Evolutionary conservation across 2,888 invertebrate species (phyloP), one percentile per base, ranked within the genome.

Genomic region (Papilio demoleus): DNA sequence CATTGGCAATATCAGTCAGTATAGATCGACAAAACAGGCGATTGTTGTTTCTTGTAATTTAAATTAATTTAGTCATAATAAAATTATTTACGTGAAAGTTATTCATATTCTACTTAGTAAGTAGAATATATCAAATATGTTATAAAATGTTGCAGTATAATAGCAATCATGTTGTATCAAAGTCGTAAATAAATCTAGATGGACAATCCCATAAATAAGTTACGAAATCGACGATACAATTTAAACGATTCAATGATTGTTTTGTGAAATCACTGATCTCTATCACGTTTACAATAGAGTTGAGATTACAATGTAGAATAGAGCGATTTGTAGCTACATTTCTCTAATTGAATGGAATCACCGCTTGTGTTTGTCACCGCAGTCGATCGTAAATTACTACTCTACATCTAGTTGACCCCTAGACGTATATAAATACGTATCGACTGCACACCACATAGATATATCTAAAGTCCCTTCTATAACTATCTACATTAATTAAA

Each of bases 381-480:
- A 72, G 73, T 66, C 71, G 76, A 71, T 76, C 73, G 68, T 83
- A 81, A 84, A 82, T 83, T 80, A 80, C 67, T 70, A 66, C 67
- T 63, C 72, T 66, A 68, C 56, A 42, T 58, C 40, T 50, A 66
- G 34, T 58, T 68, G 68, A 70, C 34, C 68, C 38, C 24, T 56
- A 8, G 17, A 58, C 58, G 38, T 12, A 47, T 36, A 53, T 6
- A 42, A 34, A 42, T 47, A 14, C 36, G 24, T 58, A 24, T 56
- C 27, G 31, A 5, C 12, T 56, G 3, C 14, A 14, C 8, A 17
- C 17, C 17, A 8, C 5, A 42, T 17, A 17, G 42, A 42, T 42
- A 6, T 19, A 17, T 17, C 8, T 19, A 42, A 42, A 40, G 40
- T 40, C 40, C 14, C 3, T 19, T 6, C 45, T 19, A 45, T 12